These are phyloP conservation scores for Tetraneura akinire DNA, from an alignment of 1,140 invertebrate genomes.

Conservation along the genomic window DNA sequence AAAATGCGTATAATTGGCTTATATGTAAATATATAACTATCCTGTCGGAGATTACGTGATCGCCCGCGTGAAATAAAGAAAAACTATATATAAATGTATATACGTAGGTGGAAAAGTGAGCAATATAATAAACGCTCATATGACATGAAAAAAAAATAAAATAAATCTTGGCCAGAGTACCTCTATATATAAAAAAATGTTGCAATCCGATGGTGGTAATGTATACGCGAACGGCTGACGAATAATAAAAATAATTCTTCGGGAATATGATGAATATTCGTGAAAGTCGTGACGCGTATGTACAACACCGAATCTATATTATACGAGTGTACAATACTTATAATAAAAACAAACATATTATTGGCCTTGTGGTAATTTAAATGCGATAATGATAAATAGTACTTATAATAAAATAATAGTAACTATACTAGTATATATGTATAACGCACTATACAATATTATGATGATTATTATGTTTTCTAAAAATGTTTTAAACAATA, in stretches of 20 bases:
- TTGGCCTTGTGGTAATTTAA: conserved; percentile 33
- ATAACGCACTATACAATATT: no score
- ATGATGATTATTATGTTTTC: not conserved
- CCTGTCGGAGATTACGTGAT: not conserved
- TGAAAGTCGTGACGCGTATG: conserved; percentile 17
- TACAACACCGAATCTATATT: no score
- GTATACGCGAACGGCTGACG: not conserved
- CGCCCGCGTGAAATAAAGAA: not conserved
- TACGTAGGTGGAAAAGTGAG: not conserved
- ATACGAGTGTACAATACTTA: no score
- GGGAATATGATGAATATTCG: not conserved
- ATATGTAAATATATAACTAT: not conserved
- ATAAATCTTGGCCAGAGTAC: not conserved
- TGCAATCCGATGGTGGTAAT: not conserved
- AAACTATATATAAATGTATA: conserved; percentile 2
- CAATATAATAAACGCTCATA: not conserved
- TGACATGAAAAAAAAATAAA: not conserved
- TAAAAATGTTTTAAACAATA: not conserved
- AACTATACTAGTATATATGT: not conserved
- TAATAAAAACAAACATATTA: conserved; percentile 13
- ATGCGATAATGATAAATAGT: conserved; percentile 12
- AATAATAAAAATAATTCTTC: not conserved
- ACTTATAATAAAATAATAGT: no score
- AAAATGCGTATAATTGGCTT: not conserved
- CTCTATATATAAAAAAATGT: not conserved